These are phyloP conservation scores for Cantharis nigra DNA, from an alignment of 2,888 invertebrate genomes.

Conservation along the genomic window DNA sequence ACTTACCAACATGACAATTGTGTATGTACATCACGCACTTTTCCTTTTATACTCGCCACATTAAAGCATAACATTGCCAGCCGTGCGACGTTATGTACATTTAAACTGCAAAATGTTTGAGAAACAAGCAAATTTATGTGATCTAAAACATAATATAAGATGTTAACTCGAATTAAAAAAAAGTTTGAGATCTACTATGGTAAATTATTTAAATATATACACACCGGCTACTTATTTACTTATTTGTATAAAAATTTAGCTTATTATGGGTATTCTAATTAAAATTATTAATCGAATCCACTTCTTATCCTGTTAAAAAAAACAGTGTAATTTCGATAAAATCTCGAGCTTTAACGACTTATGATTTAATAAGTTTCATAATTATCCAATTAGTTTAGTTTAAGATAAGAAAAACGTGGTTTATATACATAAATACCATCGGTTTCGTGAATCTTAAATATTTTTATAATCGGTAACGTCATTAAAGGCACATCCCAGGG, in stretches of 20 bases:
- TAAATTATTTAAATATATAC: background rate
- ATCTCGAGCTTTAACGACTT: background rate
- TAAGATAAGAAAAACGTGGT: constrained; percentile 25
- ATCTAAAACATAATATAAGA: background rate
- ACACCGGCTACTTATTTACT: background rate
- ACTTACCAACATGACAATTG: constrained; percentile 3
- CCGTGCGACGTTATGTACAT: background rate
- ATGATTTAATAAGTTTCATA: constrained; percentile 26
- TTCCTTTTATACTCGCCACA: background rate
- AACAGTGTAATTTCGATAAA: background rate
- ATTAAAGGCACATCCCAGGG: background rate
- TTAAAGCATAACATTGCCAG: background rate
- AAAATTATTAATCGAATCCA: background rate
- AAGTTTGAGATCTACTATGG: background rate
- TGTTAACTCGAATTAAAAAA: background rate
- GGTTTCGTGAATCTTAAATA: constrained; percentile 29
- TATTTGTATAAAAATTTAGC: background rate
- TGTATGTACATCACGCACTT: background rate
- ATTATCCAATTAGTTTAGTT: constrained; percentile 30
- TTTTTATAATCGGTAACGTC: constrained; percentile 1
- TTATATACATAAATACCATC: constrained; percentile 28
- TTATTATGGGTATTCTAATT: background rate
- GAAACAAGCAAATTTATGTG: background rate
- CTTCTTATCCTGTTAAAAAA: background rate
- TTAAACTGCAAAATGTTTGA: background rate